Conservation (phyloP, 2,113 vertebrate genomes). For the Rana temporaria region DNA sequence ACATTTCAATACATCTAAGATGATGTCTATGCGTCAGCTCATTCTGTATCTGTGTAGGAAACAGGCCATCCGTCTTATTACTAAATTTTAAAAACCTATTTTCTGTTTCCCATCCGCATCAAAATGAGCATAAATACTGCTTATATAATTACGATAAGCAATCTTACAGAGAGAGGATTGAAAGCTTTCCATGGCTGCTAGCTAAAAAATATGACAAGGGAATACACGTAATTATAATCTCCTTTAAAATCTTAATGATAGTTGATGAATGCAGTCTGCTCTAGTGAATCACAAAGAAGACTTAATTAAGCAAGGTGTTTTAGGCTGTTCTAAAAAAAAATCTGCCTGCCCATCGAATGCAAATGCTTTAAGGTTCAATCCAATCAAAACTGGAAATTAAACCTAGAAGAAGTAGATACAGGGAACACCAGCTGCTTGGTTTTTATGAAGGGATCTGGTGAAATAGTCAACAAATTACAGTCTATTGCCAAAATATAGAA, state of each 20-base stretch:
- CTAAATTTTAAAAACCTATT: no score
- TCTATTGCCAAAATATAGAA: no score
- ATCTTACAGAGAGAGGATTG: not conserved
- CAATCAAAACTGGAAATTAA: no score
- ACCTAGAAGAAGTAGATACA: no score
- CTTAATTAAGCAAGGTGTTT: constrained; percentile 46
- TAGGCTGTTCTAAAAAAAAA: constrained; percentile 15
- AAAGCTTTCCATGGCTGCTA: constrained; percentile 24
- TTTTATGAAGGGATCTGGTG: no score
- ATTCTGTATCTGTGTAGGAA: no score
- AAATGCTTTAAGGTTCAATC: not conserved
- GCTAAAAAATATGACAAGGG: constrained; percentile 11
- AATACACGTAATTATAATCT: constrained; percentile 52
- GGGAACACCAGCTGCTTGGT: no score
- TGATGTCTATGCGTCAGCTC: no score
- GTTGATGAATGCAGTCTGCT: constrained; percentile 50
- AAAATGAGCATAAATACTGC: not conserved
- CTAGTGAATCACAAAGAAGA: constrained; percentile 47
- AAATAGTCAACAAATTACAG: no score
- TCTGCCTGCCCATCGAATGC: not conserved
- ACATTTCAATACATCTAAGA: no score
- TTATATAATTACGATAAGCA: constrained; percentile 15
- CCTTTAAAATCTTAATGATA: constrained; percentile 51
- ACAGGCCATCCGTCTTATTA: no score
- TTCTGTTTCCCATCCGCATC: no score